Percentiles rank a stretch among this genome's conserved stretches.
These are phyloP conservation scores for Trichogramma pretiosum DNA, from an alignment of 1,140 invertebrate genomes.

Conservation along the genomic window DNA sequence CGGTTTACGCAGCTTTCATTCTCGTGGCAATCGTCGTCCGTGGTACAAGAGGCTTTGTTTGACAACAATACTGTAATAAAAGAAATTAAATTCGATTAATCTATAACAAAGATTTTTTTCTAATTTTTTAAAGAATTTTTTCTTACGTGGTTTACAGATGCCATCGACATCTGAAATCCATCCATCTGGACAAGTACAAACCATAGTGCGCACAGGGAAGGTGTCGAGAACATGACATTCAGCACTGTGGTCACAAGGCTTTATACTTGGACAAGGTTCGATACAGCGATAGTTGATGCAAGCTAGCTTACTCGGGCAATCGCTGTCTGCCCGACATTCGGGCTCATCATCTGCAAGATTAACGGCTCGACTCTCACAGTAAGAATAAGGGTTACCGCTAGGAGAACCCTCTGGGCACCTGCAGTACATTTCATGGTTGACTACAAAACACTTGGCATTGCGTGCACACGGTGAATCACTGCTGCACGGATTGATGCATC, in stretches of 20 bases:
- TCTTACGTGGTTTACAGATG: constrained; percentile 56
- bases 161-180: constrained; percentile 69
- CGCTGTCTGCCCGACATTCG: constrained; percentile 67
- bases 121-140: no score
- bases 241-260: constrained; percentile 61
- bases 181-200: constrained; percentile 74
- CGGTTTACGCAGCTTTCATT: constrained; percentile 76
- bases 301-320: constrained; percentile 70
- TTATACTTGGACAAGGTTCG: constrained; percentile 66
- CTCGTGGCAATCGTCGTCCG: constrained; percentile 67
- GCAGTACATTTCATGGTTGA: constrained; percentile 67
- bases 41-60: constrained; percentile 59
- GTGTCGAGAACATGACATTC: constrained; percentile 72
- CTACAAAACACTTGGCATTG: constrained; percentile 69
- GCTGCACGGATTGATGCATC: constrained; percentile 68
- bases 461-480: constrained; percentile 60
- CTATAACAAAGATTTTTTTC: neutral
- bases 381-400: constrained; percentile 66
- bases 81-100: constrained; percentile 8
- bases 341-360: constrained; percentile 48
- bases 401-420: constrained; percentile 66
- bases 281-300: constrained; percentile 72
- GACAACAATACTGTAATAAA: constrained; percentile 50
- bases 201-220: constrained; percentile 72
- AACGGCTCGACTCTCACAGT: constrained; percentile 54